Evolutionary conservation across 1,140 invertebrate species (phyloP).

Genomic region (Hyposmocoma kahamanoa): DNA sequence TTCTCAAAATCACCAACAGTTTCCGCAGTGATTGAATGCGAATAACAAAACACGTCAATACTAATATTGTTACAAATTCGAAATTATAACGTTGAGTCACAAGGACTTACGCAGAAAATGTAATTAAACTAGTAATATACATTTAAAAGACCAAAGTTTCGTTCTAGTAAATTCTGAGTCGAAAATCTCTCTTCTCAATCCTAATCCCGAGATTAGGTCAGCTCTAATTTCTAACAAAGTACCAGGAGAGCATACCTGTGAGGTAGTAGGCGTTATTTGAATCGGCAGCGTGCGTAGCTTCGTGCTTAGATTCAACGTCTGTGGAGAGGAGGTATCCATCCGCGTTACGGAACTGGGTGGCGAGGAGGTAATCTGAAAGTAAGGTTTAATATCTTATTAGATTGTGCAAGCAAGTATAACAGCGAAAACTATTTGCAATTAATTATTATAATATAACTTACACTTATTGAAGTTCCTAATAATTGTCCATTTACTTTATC

Average conservation of each 20-base stretch:
- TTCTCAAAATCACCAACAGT: too few species aligned
- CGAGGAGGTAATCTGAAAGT: slow-evolving; percentile 49
- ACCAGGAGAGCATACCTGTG: slow-evolving; percentile 57
- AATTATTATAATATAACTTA: slow-evolving; percentile 31
- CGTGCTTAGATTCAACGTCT: slow-evolving; percentile 53
- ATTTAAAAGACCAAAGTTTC: too few species aligned
- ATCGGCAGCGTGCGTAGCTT: slow-evolving; percentile 57
- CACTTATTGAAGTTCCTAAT: slow-evolving; percentile 60
- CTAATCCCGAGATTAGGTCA: slow-evolving; percentile 49
- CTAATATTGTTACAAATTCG: too few species aligned
- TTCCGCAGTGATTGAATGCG: too few species aligned
- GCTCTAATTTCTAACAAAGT: slow-evolving; percentile 44
- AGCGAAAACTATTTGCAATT: background rate
- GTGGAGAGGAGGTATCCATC: slow-evolving; percentile 45
- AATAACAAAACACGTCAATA: too few species aligned
- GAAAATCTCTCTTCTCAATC: slow-evolving; percentile 12
- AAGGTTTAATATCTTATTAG: slow-evolving; percentile 7
- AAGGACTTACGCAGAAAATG: too few species aligned
- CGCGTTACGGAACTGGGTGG: slow-evolving; percentile 33
- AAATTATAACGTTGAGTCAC: too few species aligned
- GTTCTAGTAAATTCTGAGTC: slow-evolving; percentile 8
- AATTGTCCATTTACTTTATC: slow-evolving; percentile 46
- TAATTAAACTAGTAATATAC: too few species aligned
- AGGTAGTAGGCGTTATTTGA: slow-evolving; percentile 59
- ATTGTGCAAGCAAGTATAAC: background rate